Base-by-base conservation (phyloP, 2,113 vertebrate species). In the Anarhynchus alexandrinus region DNA sequence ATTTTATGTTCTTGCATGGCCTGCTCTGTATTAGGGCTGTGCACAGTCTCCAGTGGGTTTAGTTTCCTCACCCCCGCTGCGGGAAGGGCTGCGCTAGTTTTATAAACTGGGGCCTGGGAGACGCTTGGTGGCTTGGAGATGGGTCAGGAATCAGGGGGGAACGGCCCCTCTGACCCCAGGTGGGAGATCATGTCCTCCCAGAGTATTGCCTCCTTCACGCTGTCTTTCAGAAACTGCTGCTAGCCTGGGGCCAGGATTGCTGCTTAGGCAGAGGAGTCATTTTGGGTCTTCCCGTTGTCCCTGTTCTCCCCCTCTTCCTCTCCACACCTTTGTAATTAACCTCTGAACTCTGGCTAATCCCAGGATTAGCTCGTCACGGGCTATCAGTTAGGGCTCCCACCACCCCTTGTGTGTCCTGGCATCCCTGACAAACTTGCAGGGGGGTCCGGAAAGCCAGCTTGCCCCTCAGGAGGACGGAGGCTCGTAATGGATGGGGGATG, bases 251-350 rank as follows among this genome's bases (percentile, higher is more conserved):
- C 26, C 17, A 49, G 72, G 25, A 26, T 85, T 76, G 25, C 66
- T 91, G 45, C 49, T 89, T 61, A 65, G 40, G 12, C 2, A 10
- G 19, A 71, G 11, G 34, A 62, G 6, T 87, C 0, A 26, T 95
- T 95, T 83, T 87, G 55, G 25, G 16, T 95, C 38, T 83, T 83
- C 21, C 15, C 0, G 0, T 81, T 15, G 45, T 69, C 22, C 22
- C 49, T 90, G 9, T 81, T 90, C 20, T 55, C 45, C 30, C 51
- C n/a, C 13, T 85, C 51, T 91, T 89, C 78, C 64, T 94, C 82
- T 94, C 55, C 54, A 52, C 93, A 94, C 91, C 96, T 94, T 95
- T 95, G 84, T 88, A 93, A 93, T 95, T 97, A 96, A 94, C 87
- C 96, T 85, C 89, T 97, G 95, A 95, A 88, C 93, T 94, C 66